Evolutionary conservation across 2,888 invertebrate species (phyloP).

Genomic region (Drosophila picticornis): DNA sequence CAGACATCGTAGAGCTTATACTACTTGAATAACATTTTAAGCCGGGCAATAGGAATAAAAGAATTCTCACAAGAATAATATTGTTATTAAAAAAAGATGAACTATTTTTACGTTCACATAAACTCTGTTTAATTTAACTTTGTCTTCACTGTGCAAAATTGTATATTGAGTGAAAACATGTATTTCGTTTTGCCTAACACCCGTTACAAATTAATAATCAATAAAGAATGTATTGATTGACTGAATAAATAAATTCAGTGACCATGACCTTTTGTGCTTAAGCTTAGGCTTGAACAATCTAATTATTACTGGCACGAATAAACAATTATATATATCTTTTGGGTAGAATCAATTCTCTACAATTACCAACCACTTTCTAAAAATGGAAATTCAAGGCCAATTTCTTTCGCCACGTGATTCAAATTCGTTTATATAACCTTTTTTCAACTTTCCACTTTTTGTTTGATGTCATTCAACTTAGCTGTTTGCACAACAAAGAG

Average conservation of each 20-base stretch:
- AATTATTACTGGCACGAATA: not conserved
- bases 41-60: not conserved
- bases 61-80: not conserved
- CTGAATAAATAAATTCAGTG: not conserved
- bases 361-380: not conserved
- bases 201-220: not conserved
- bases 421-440: not conserved
- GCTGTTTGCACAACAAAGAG: slow-evolving; percentile 12
- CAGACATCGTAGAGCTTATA: slow-evolving; percentile 4
- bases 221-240: not conserved
- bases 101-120: not conserved
- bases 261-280: not conserved
- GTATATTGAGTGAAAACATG: not conserved
- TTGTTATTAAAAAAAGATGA: not conserved
- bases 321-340: not conserved
- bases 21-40: not conserved
- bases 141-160: not conserved
- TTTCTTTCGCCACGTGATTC: not conserved
- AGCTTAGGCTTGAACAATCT: not conserved
- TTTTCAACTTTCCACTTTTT: slow-evolving; percentile 1
- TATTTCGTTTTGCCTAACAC: not conserved
- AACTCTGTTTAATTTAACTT: not conserved
- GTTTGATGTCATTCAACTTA: slow-evolving; percentile 49
- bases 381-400: not conserved
- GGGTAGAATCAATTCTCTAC: not conserved